phyloP scores from a whole-genome alignment of 2,113 vertebrate genomes.

The Sisor rabdophorus region DNA sequence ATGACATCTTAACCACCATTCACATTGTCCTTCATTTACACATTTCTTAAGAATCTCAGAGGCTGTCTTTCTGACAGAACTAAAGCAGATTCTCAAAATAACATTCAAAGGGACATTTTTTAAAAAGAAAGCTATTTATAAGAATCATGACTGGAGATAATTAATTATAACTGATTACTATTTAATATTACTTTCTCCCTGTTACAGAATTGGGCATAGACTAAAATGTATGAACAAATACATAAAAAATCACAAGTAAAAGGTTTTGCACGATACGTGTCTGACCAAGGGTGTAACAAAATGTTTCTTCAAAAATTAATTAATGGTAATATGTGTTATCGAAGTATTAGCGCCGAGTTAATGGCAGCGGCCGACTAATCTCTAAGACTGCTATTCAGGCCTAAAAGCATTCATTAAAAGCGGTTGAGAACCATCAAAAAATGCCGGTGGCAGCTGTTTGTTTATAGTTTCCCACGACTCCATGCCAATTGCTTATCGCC shows the following conservation, averaged over 20 bases:
- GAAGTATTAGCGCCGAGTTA: not conserved
- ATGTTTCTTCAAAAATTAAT: conserved; percentile 1
- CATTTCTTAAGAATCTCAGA: conserved; percentile 22
- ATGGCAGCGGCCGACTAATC: conserved; percentile 60
- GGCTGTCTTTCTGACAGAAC: not conserved
- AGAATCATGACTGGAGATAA: not conserved
- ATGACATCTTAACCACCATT: conserved; percentile 38
- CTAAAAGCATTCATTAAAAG: conserved; percentile 68
- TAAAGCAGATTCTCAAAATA: not conserved
- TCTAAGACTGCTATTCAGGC: conserved; percentile 51
- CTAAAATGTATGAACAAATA: not conserved
- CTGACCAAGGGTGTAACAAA: not conserved
- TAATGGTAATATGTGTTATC: not conserved
- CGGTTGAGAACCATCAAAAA: conserved; percentile 60
- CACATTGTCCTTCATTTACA: conserved; percentile 19
- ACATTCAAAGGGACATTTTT: not conserved
- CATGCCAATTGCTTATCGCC: conserved; percentile 70
- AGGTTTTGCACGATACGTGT: not conserved
- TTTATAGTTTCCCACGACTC: conserved; percentile 78
- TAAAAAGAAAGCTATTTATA: not conserved
- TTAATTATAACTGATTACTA: not conserved
- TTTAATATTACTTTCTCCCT: not conserved
- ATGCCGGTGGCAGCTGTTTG: conserved; percentile 74
- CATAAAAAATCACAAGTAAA: not conserved
- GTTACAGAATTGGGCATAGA: no score